A percentile compares a stretch with the other conserved stretches of the same genome.
Conservation (phyloP, 2,113 vertebrate genomes). For the Bubalus kerabau region DNA sequence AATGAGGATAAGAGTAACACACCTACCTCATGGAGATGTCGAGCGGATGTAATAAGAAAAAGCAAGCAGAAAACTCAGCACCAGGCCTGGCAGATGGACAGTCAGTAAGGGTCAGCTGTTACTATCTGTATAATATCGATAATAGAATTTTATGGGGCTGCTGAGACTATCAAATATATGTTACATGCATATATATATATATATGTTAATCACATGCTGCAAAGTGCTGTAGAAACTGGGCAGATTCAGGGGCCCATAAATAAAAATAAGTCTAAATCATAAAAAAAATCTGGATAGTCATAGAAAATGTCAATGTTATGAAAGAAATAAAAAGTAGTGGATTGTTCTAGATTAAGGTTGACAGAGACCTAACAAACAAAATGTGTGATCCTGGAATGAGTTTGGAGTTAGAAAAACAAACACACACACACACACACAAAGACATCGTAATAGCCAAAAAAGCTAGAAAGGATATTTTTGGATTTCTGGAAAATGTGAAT, state of each 20-base stretch:
- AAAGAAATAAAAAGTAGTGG: neutral
- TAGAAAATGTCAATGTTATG: neutral
- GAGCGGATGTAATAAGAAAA: neutral
- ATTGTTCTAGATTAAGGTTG: neutral
- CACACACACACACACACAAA: neutral
- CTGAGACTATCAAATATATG: neutral
- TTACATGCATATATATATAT: fast-evolving
- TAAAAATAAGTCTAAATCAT: neutral
- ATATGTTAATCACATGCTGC: neutral
- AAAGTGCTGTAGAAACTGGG: neutral
- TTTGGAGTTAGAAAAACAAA: neutral
- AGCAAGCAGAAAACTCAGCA: neutral
- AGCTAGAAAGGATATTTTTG: neutral
- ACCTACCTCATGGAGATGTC: neutral
- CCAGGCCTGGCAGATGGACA: neutral
- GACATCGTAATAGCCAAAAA: neutral
- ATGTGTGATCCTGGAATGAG: neutral
- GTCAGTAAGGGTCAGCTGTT: fast-evolving
- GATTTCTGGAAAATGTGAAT: neutral
- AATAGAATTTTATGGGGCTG: neutral
- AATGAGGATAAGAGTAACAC: neutral
- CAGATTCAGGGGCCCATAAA: neutral
- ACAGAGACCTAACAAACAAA: neutral
- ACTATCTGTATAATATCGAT: neutral
- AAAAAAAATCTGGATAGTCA: neutral